Base-by-base conservation (phyloP, 1,140 invertebrate genomes). In the Probaryconus sp. region DNA sequence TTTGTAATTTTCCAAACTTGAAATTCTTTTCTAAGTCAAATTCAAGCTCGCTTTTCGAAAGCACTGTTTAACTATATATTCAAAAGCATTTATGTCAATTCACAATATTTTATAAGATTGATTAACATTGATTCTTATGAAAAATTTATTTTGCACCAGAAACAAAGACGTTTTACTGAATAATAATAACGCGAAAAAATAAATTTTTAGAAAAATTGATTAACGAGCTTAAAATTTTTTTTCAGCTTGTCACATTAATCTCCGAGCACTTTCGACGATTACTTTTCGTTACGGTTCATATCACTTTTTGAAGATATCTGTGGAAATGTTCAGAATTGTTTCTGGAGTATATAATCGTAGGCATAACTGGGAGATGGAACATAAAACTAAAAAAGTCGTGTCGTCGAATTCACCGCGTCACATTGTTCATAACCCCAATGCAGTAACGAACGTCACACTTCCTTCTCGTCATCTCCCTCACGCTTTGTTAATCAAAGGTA, bases 401-500 rank as follows among this genome's bases (percentile, higher is more conserved):
- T 55, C 67, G 67, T 55, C 31, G 33, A 53, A 61, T 70, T 47
- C 40, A 60, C 40, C 18, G 31, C 38, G 56, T 60, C 53, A 60
- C 55, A 69, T 69, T 68, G 53, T 68, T 70, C 67, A 30, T 56
- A 64, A 65, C 33, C 61, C 61, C 61, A 55, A 26, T 17, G 45
- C 16, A 31, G 16, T 69, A 60, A 69, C 55, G 48, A 69, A 69
- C 55, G 24, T 40, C 45, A 31, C 20, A 35, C 31, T 50, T 16
- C 37, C 53, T 51, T 55, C 31, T 53, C 31, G n/a, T 14, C 48
- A 17, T 35, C 33, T 14, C 38, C 17, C 48, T 61, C 31, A 31
- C 28, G 13, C 56, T 70, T 70, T 61, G 55, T 70, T 70, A 70
- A 70, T 70, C 67, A 70, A 70, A 70, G 48, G 48, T 61, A 61